Base-by-base conservation (phyloP, 2,113 vertebrate genomes). In the Siniperca chuatsi region DNA sequence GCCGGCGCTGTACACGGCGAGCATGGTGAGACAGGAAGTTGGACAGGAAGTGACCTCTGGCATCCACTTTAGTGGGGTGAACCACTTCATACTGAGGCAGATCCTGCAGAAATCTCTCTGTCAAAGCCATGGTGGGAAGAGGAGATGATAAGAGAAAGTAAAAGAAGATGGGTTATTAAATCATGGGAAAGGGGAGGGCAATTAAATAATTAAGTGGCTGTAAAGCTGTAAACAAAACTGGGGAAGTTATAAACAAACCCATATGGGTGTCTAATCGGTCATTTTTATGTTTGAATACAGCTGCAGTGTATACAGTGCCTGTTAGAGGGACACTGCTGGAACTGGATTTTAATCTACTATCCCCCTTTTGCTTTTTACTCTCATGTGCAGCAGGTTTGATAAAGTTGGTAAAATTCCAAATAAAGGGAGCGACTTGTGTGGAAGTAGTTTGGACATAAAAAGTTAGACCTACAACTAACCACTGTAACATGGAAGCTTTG, bases 31-130 rank as follows among this genome's bases (percentile, higher is more conserved):
- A 96, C 88, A 99, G 87, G 48, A 97, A 96, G 58, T 97, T 97
- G 82, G 98, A 99, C 87, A 99, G 87, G 93, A 99, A 99, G 6
- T 92, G 90, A 61, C 98, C 98, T 0, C 90, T 90, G 71, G 96
- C 96, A 3, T 98, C 97, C 46, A 99, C 97, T 83, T 96, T 95
- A 7, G 95, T 65, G 1, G 98, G 98, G 85, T 97, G 95, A 64
- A 99, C 98, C 1, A 99, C 92, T 92, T 98, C 97, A 6, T 94
- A 91, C 68, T 84, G 65, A 75, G 92, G 90, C 66, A 90, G 79
- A 76, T 91, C 91, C 68, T 77, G 83, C 48, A 80, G 87, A 61
- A 74, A 57, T 71, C 72, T 50, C 85, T 84, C 94, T 95, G 92
- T 69, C 62, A 82, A 75, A 84, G 74, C 8, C 1, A 48, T 15